These are phyloP conservation scores for Empis stercorea DNA, from an alignment of 2,888 invertebrate species.

Conservation along the genomic window DNA sequence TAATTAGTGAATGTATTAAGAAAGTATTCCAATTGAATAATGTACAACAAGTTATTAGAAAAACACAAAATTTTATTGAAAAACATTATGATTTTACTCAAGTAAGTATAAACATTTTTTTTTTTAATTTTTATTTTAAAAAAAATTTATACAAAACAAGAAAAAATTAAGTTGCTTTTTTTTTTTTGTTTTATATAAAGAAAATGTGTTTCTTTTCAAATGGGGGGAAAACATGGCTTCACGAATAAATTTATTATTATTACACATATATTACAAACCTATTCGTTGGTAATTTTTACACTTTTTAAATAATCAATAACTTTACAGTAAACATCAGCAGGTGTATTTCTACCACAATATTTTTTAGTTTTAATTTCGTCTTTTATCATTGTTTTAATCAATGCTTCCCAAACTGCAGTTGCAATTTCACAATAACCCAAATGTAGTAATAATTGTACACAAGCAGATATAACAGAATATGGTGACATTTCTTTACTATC, in stretches of 20 bases:
- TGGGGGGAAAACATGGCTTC: too few relatives aligned
- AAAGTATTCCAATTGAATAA: conserved; percentile 21
- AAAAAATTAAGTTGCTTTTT: too few relatives aligned
- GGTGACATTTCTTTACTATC: conserved; percentile 19
- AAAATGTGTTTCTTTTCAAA: too few relatives aligned
- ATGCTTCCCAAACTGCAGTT: conserved; percentile 14
- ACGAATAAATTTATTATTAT: not conserved
- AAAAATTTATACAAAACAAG: too few relatives aligned
- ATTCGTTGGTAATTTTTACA: too few relatives aligned
- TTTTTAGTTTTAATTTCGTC: conserved; percentile 19
- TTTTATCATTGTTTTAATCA: conserved; percentile 19
- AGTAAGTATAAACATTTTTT: not conserved
- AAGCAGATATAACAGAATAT: conserved; percentile 22
- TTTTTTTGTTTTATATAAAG: too few relatives aligned
- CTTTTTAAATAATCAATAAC: conserved; percentile 8
- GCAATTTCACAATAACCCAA: conserved; percentile 17
- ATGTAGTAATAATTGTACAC: conserved; percentile 18
- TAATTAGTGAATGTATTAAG: conserved; percentile 1
- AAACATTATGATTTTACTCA: not conserved
- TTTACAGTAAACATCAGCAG: conserved; percentile 20
- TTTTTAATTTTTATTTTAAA: too few relatives aligned
- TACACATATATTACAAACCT: not conserved
- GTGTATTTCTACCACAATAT: conserved; percentile 20
- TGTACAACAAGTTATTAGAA: conserved; percentile 23
- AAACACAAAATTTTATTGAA: conserved; percentile 20